A percentile compares a stretch with the other conserved stretches of the same genome.
Evolutionary conservation across 2,888 invertebrate genomes (phyloP).

Genomic region (Archaeoteleia sp.): DNA sequence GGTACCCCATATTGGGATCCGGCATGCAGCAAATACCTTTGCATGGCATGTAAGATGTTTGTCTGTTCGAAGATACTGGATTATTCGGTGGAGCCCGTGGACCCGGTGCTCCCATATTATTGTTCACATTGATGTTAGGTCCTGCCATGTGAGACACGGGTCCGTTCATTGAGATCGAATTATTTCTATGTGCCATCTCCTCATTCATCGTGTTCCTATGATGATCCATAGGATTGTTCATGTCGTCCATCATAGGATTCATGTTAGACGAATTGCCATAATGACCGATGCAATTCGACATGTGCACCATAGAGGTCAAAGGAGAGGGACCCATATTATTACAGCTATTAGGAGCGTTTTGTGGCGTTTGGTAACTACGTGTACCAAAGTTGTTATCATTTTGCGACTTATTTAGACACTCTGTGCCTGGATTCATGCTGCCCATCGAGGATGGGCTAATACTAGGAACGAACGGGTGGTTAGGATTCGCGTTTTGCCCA

Average conservation of each 20-base stretch:
- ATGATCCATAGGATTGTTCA: conserved; percentile 41
- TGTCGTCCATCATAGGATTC: conserved; percentile 63
- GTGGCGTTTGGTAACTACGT: conserved; percentile 57
- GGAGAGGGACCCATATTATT: conserved; percentile 40
- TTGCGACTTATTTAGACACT: conserved; percentile 63
- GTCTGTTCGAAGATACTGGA: conserved; percentile 51
- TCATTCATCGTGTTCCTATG: conserved; percentile 55
- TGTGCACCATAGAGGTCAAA: conserved; percentile 62
- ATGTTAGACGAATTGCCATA: conserved; percentile 59
- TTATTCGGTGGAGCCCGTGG: conserved; percentile 54
- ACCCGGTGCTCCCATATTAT: conserved; percentile 51
- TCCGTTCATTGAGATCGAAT: conserved; percentile 60
- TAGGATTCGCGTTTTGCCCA: conserved; percentile 64
- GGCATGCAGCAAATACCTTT: conserved; percentile 68
- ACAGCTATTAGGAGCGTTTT: conserved; percentile 44
- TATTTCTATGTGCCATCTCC: conserved; percentile 62
- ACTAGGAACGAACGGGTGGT: conserved; percentile 62
- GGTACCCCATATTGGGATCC: conserved; percentile 63
- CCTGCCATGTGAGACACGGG: conserved; percentile 58
- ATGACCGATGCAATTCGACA: conserved; percentile 65
- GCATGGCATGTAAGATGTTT: conserved; percentile 59
- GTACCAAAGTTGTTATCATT: conserved; percentile 58
- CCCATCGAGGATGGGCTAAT: conserved; percentile 61
- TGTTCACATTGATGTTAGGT: conserved; percentile 54
- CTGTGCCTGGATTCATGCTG: conserved; percentile 58